Conservation (phyloP, 1,140 invertebrate species). For the Trigoniulus corallinus region DNA sequence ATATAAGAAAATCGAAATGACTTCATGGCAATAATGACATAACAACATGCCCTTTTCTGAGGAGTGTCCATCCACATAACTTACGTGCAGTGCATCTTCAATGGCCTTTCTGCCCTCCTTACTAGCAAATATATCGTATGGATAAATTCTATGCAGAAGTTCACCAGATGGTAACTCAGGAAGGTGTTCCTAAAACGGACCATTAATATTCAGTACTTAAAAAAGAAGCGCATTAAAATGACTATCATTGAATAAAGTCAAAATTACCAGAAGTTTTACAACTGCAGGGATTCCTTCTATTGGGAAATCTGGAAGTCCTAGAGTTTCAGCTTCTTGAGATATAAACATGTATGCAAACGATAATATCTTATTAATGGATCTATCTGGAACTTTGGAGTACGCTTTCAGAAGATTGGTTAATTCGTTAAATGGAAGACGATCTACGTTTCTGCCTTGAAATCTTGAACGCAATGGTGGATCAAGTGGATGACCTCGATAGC, state of each 20-base stretch:
- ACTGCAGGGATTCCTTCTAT: slow-evolving; percentile 55
- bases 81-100: slow-evolving; percentile 36
- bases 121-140: slow-evolving; percentile 56
- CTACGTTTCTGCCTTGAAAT: slow-evolving; percentile 80
- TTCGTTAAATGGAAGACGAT: slow-evolving; percentile 30
- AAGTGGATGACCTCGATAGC: slow-evolving; percentile 74
- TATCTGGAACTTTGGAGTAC: slow-evolving; percentile 35
- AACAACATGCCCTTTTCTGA: too few species aligned
- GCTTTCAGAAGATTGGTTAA: slow-evolving; percentile 32
- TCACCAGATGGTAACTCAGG: slow-evolving; percentile 44
- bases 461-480: slow-evolving; percentile 88
- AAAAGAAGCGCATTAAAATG: too few species aligned
- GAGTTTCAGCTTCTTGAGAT: slow-evolving; percentile 42
- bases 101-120: slow-evolving; percentile 52
- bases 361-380: slow-evolving; percentile 47
- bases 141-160: slow-evolving; percentile 60
- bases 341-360: slow-evolving; percentile 57
- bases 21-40: too few species aligned
- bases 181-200: slow-evolving; percentile 51
- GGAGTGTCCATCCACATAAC: too few species aligned
- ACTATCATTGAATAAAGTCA: neutral
- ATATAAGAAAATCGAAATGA: too few species aligned
- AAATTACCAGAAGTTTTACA: slow-evolving; percentile 52
- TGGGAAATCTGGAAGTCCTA: slow-evolving; percentile 79
- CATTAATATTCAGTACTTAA: too few species aligned